Conservation (phyloP, 2,888 invertebrate genomes). For the Cerastis rubricosa region DNA sequence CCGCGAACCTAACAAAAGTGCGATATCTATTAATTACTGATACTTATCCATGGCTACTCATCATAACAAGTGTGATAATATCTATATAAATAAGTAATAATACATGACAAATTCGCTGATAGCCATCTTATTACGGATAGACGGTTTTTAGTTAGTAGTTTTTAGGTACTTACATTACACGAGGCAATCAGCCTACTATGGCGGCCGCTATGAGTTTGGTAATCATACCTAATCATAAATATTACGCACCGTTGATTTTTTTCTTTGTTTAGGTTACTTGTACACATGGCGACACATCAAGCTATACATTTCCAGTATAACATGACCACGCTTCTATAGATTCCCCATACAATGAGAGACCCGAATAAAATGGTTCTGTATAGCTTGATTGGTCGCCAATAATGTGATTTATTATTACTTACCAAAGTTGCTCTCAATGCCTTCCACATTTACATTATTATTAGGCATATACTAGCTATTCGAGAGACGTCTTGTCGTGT, state of each 20-base stretch:
- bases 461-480: too few relatives aligned
- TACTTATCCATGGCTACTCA: not conserved
- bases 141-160: not conserved
- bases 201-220: too few relatives aligned
- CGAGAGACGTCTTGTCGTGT: too few relatives aligned
- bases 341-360: too few relatives aligned
- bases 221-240: not conserved
- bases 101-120: not conserved
- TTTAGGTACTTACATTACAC: not conserved
- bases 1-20: not conserved
- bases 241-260: not conserved
- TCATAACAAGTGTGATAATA: not conserved
- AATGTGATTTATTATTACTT: too few relatives aligned
- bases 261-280: not conserved
- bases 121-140: not conserved
- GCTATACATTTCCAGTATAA: too few relatives aligned
- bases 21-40: not conserved
- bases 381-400: too few relatives aligned
- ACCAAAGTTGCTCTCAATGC: not conserved
- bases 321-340: too few relatives aligned
- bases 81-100: not conserved
- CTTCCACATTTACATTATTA: not conserved
- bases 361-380: too few relatives aligned
- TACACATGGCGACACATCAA: too few relatives aligned
- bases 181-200: not conserved